phyloP scores from a whole-genome alignment of 1,140 invertebrate genomes.

The Branchinecta lindahli region DNA sequence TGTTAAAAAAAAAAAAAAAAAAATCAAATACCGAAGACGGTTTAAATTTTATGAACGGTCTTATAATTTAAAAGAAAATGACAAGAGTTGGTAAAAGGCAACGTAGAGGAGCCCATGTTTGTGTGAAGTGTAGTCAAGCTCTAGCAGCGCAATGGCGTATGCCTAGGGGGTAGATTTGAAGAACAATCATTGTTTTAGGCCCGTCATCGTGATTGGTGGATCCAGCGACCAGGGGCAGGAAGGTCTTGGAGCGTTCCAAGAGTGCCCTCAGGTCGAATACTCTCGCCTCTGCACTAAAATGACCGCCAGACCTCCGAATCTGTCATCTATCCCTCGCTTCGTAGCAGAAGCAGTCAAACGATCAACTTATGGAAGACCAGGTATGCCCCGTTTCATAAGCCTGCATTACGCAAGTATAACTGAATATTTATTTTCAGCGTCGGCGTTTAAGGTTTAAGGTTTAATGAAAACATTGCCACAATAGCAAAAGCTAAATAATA shows the following conservation, averaged over 20 bases:
- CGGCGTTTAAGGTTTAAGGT: no score
- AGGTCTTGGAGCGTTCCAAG: slow-evolving; percentile 86
- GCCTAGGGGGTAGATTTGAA: no score
- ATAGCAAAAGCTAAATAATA: no score
- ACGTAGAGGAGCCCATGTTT: no score
- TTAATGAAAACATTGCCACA: no score
- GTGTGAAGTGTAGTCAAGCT: no score
- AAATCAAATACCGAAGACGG: no score
- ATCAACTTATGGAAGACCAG: slow-evolving; percentile 70
- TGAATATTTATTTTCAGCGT: not conserved
- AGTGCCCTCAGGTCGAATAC: slow-evolving; percentile 77
- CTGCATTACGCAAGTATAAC: not conserved
- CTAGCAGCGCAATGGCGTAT: no score
- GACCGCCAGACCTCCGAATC: slow-evolving; percentile 62
- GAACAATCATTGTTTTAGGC: slow-evolving; percentile 37
- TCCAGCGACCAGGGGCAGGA: slow-evolving; percentile 80
- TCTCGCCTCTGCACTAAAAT: slow-evolving; percentile 77
- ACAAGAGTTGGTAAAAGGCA: no score
- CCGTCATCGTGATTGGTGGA: slow-evolving; percentile 75
- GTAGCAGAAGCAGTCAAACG: slow-evolving; percentile 80
- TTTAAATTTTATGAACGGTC: no score
- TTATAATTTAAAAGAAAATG: no score
- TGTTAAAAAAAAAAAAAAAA: no score
- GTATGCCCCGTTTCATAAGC: slow-evolving; percentile 23
- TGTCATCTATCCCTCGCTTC: slow-evolving; percentile 66